Base-by-base conservation (phyloP, 2,113 vertebrate genomes). In the Cinclus cinclus region DNA sequence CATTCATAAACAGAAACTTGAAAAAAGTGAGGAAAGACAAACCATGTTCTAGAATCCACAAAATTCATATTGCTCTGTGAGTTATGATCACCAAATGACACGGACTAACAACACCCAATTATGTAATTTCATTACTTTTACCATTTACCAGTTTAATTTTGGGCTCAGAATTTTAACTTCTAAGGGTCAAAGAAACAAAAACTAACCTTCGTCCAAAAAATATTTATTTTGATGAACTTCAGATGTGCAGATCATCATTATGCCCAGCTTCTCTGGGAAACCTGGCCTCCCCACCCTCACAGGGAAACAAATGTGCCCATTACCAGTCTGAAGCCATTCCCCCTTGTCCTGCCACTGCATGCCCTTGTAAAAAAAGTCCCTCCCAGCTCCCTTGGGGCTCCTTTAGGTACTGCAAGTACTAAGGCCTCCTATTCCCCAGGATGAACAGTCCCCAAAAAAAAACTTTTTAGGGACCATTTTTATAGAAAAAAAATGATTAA, bases 1-100 rank as follows among this genome's bases (percentile, higher is more conserved):
- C 60, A 41, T 83, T 93, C 80, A 88, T 68, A 96, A 96, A 94
- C 59, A 71, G 49, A 58, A 78, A 70, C 28, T 74, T 83, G 8
- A 73, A 75, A 77, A 55, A 75, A 53, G 20, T 50, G 81, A 68
- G 28, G 56, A 83, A 88, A 93, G 71, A 75, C 52, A 79, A 95
- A 87, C 69, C 28, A 49, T 79, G 56, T 75, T 86, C 46, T 80
- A 85, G 18, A 88, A 85, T 77, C 69, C 46, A 69, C 73, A 87
- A 69, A 42, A 83, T 81, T 64, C 87, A 76, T 39, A 71, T 41
- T 81, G 30, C 71, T 89, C 83, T 81, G 46, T 64, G 64, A 94
- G 49, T 77, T 87, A 93, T 12, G 67, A 41, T 90, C 55, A 76
- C 60, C 27, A 87, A 93, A 50, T 24, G 20, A 78, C 37, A 83